phyloP scores from a whole-genome alignment of 2,113 vertebrate genomes.

The Catharus minimus region DNA sequence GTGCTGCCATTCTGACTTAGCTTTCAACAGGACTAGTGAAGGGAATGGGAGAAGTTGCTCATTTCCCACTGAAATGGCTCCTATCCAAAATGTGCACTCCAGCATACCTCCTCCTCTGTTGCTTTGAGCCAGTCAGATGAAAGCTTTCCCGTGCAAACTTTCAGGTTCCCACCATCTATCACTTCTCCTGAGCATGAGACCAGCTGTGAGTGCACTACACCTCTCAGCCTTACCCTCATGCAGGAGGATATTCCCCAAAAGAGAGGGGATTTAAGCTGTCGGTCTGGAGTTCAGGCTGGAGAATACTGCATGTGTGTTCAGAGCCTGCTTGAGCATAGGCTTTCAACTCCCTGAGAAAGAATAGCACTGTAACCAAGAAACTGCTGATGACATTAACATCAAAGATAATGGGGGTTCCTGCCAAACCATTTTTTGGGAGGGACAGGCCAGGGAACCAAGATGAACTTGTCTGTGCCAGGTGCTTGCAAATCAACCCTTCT shows the following conservation, averaged over 20 bases:
- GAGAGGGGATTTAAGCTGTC: not conserved
- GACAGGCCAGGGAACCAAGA: conserved; percentile 18
- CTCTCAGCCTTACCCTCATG: not conserved
- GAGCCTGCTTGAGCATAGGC: conserved; percentile 10
- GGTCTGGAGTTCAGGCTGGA: not conserved
- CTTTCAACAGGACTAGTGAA: not conserved
- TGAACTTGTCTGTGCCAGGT: conserved; percentile 54
- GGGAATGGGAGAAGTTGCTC: not conserved
- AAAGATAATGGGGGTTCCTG: conserved; percentile 29
- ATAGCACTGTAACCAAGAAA: conserved; percentile 32
- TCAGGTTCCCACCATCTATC: conserved; percentile 34
- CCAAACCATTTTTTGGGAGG: conserved; percentile 42
- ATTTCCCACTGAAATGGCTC: conserved; percentile 15
- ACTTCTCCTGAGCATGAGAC: not conserved
- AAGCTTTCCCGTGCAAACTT: not conserved
- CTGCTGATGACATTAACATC: conserved; percentile 57
- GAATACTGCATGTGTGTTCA: not conserved
- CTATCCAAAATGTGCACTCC: not conserved
- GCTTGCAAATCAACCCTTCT: conserved; percentile 34
- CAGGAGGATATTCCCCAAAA: not conserved
- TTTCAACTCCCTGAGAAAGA: conserved; percentile 22
- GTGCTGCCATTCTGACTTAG: not conserved
- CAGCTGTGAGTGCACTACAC: not conserved
- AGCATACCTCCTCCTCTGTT: not conserved
- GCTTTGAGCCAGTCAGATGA: not conserved